A percentile compares a stretch with the other conserved stretches of the same genome.
phyloP scores from a whole-genome alignment of 2,113 vertebrate species.

The Numida meleagris region DNA sequence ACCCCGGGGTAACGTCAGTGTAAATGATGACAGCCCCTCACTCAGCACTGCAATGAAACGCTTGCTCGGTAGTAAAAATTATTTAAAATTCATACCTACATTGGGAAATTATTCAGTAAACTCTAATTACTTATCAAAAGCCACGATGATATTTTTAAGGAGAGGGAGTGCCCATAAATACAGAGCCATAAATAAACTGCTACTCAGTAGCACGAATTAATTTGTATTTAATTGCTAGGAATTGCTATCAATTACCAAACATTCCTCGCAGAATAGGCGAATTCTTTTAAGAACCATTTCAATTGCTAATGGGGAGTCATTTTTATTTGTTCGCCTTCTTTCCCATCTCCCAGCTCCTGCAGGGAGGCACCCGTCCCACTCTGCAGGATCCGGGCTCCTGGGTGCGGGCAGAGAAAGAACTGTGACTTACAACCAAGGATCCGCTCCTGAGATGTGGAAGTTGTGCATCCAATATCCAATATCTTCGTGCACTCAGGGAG shows the following conservation, averaged over 20 bases:
- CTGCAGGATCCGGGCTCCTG: not conserved
- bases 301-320: constrained; percentile 50
- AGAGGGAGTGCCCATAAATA: constrained; percentile 76
- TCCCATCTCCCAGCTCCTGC: not conserved
- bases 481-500: not conserved
- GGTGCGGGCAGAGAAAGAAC: not conserved
- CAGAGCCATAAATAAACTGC: constrained; percentile 80
- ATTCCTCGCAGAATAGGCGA: constrained; percentile 70
- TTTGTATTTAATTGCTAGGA: constrained; percentile 83
- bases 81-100: constrained; percentile 80
- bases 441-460: not conserved
- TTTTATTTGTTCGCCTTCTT: not conserved
- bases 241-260: constrained; percentile 78
- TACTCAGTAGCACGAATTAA: constrained; percentile 78
- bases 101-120: constrained; percentile 79
- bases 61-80: constrained; percentile 51
- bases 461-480: not conserved
- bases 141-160: constrained; percentile 74
- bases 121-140: constrained; percentile 82
- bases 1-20: not conserved
- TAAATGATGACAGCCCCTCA: not conserved
- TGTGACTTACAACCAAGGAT: not conserved
- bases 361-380: not conserved
- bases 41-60: constrained; percentile 29
- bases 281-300: constrained; percentile 66